Base-by-base conservation (phyloP, 1,140 invertebrate species). In the Sinonovacula constricta region DNA sequence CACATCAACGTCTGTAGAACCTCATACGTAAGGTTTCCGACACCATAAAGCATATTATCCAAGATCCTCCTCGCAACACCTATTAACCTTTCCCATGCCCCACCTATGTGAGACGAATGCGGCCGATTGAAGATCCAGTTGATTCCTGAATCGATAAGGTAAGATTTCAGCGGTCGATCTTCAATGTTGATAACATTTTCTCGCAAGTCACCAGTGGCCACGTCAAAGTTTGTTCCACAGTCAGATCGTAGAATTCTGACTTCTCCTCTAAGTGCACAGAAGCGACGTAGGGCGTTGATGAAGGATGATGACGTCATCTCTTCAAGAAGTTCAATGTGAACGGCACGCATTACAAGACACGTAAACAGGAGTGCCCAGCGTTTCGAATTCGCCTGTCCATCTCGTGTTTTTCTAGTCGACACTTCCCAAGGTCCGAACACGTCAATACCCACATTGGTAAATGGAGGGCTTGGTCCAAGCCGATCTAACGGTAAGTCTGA, bases 1-100 rank as follows among this genome's bases (percentile, higher is more conserved):
- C 63, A 65, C 68, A 85, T 79, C 7, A 86, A 57, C 1, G 83
- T 86, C 14, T 18, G 24, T 28, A 86, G 70, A 24, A 82, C 76
- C 24, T 82, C 80, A 81, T 84, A 77, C 14, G 81, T 74, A 2
- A 79, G 57, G 15, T 68, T 69, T 24, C 77, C 56, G 22, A 26
- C 15, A 30, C 66, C 56, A 33, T 28, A 3, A 31, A 82, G 26
- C 51, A 80, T 76, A 7, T 56, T 24, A 15, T 81, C 67, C 30
- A 83, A 60, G 30, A 82, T 77, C 5, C 67, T 31, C 56, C 75
- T 30, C 7, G 60, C 45, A 0, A 76, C 67, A 26, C 79, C 70
- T n/a, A 85, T 81, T 30, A 81, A 54, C 14, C 84, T 31, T 34
- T 85, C 84, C 84, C 81, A 84, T 15, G 68, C 62, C 1, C 80